Percentiles rank a stretch among this genome's conserved stretches.
Evolutionary conservation across 1,140 invertebrate genomes (phyloP).

Genomic region (Heliconius melpomene): DNA sequence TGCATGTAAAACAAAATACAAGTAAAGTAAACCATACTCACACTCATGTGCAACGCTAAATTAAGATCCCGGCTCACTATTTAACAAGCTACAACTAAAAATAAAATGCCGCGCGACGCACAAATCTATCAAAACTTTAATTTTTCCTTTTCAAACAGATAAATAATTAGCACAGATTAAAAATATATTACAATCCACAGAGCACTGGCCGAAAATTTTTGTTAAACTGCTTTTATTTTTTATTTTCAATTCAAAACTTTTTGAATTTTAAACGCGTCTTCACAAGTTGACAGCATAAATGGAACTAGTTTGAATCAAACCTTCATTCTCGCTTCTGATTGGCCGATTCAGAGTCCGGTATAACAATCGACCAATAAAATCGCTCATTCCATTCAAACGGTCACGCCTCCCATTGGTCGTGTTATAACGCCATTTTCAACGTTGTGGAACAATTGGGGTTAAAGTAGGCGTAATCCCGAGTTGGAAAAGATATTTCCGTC

Average conservation of each 20-base stretch:
- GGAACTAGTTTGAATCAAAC: slow-evolving; percentile 74
- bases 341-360: slow-evolving; percentile 50
- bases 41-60: slow-evolving; percentile 71
- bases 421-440: slow-evolving; percentile 71
- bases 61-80: slow-evolving; percentile 72
- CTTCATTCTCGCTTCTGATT: slow-evolving; percentile 62
- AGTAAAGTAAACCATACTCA: slow-evolving; percentile 53
- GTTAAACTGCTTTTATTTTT: slow-evolving; percentile 2
- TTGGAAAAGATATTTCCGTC: slow-evolving; percentile 64
- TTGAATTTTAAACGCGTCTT: slow-evolving; percentile 48
- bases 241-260: slow-evolving; percentile 21
- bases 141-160: neutral
- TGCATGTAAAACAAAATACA: slow-evolving; percentile 22
- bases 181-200: slow-evolving; percentile 19
- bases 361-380: slow-evolving; percentile 55
- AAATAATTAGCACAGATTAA: slow-evolving; percentile 8
- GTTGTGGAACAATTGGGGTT: slow-evolving; percentile 70
- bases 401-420: slow-evolving; percentile 72
- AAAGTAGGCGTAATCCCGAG: slow-evolving; percentile 67
- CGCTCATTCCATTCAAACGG: slow-evolving; percentile 41
- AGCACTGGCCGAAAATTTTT: neutral
- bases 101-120: slow-evolving; percentile 52
- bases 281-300: slow-evolving; percentile 60
- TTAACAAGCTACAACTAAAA: slow-evolving; percentile 76
- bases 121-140: slow-evolving; percentile 43